Evolutionary conservation across 2,113 vertebrate species (phyloP).

Genomic region (Phycodurus eques): DNA sequence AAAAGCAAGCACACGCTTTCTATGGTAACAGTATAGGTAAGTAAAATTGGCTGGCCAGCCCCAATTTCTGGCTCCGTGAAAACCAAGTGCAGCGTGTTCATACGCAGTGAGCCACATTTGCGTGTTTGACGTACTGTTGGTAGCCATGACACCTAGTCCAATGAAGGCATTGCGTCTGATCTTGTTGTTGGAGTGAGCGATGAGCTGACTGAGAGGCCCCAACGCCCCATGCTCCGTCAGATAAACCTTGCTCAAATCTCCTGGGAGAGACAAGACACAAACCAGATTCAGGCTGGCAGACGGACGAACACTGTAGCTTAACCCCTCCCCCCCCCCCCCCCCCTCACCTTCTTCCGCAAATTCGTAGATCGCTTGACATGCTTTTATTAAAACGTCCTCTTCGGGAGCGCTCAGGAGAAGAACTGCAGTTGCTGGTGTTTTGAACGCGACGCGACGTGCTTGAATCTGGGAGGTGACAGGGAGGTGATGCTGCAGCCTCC

Average conservation of each 20-base stretch:
- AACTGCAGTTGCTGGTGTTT: conserved; percentile 80
- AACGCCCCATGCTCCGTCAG: conserved; percentile 84
- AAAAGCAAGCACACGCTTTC: too few relatives aligned
- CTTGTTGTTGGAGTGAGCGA: conserved; percentile 79
- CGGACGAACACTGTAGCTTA: too few relatives aligned
- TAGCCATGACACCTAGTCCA: conserved; percentile 83
- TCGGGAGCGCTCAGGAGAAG: conserved; percentile 88
- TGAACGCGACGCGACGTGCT: conserved; percentile 81
- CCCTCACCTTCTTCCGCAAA: conserved; percentile 87
- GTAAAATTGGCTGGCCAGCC: too few relatives aligned
- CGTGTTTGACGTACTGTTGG: conserved; percentile 78
- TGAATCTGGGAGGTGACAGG: conserved; percentile 74
- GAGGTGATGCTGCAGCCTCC: background rate
- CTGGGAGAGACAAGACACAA: conserved; percentile 69
- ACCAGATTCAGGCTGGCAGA: background rate
- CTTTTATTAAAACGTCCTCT: conserved; percentile 85
- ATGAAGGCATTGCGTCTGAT: conserved; percentile 84
- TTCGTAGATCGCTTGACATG: conserved; percentile 82
- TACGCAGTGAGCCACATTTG: background rate
- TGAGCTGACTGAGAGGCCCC: conserved; percentile 79
- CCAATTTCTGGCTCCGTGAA: too few relatives aligned
- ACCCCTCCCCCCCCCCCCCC: too few relatives aligned
- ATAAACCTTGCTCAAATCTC: conserved; percentile 83
- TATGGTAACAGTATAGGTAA: too few relatives aligned
- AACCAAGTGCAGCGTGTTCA: background rate